Evolutionary conservation across 2,113 vertebrate species (phyloP).

Genomic region (Rhombomys opimus): DNA sequence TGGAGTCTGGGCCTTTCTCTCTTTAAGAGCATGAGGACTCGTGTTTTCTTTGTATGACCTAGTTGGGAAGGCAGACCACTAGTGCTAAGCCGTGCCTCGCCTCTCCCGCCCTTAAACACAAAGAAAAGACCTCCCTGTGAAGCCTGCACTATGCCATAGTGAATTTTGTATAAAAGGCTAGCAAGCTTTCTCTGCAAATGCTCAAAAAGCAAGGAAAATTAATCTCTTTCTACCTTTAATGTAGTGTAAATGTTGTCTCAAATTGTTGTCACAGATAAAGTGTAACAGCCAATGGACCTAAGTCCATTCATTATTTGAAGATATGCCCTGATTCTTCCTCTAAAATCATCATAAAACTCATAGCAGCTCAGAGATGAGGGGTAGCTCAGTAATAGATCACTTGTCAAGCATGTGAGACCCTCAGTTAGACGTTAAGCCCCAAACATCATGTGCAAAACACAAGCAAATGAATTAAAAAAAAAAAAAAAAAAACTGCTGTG

Average conservation of each 20-base stretch:
- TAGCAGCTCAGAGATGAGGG: neutral
- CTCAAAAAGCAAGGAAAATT: neutral
- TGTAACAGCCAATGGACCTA: too few relatives aligned
- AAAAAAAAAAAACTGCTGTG: neutral
- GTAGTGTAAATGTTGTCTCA: neutral
- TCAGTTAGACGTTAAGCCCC: neutral
- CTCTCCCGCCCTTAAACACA: neutral
- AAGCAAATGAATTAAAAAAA: neutral
- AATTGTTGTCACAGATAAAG: neutral
- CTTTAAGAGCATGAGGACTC: neutral
- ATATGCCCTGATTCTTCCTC: neutral
- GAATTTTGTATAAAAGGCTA: neutral
- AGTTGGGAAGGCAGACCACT: neutral
- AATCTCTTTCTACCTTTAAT: neutral
- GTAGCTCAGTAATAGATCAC: neutral
- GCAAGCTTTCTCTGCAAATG: neutral
- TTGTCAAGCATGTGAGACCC: neutral
- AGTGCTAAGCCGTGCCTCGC: neutral
- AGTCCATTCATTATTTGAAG: neutral
- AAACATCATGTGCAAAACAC: neutral
- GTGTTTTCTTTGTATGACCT: neutral
- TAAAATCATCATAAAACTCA: constrained; percentile 8
- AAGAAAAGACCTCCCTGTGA: rapidly evolving
- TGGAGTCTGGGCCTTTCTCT: constrained; percentile 12
- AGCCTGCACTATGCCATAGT: neutral